phyloP scores from a whole-genome alignment of 2,797 vertebrate species.

The Typhlichthys eigenmanni region DNA sequence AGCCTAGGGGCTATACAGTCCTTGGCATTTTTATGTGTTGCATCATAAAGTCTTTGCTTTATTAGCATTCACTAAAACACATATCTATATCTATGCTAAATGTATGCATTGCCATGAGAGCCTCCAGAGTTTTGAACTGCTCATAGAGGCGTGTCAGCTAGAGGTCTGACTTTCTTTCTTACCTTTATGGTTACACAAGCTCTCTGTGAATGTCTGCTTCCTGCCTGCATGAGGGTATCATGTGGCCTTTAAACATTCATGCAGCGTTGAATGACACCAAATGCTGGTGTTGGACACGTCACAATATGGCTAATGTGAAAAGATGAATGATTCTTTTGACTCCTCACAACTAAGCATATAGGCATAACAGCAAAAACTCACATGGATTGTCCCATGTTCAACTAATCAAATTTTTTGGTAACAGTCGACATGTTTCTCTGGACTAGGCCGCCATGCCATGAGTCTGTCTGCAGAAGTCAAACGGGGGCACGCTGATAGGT shows the following conservation, averaged over 20 bases:
- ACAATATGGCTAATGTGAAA: background rate
- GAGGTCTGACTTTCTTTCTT: slow-evolving; percentile 19
- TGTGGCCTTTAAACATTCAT: slow-evolving; percentile 76
- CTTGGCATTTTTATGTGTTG: slow-evolving; percentile 25
- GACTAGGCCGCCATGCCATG: background rate
- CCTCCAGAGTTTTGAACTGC: slow-evolving; percentile 8
- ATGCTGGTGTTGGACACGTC: slow-evolving; percentile 27
- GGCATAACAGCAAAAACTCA: background rate
- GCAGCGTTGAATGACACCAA: slow-evolving; percentile 44
- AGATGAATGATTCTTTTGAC: no score
- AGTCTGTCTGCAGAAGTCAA: background rate
- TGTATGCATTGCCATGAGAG: slow-evolving; percentile 4
- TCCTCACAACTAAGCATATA: background rate
- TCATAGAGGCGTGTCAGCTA: slow-evolving; percentile 4
- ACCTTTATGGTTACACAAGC: slow-evolving; percentile 21
- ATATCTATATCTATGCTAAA: background rate
- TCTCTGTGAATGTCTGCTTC: slow-evolving; percentile 17
- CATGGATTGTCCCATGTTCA: slow-evolving; percentile 16
- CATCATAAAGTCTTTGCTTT: slow-evolving; percentile 20
- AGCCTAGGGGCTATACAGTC: slow-evolving; percentile 23
- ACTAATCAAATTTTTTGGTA: slow-evolving; percentile 15
- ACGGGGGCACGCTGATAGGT: background rate
- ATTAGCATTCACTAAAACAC: slow-evolving; percentile 15
- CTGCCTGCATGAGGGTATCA: slow-evolving; percentile 45
- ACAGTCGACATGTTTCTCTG: background rate